Percentiles rank a stretch among this genome's conserved stretches.
phyloP scores from a whole-genome alignment of 2,797 vertebrate species.

The Odontamblyopus lacepedii region DNA sequence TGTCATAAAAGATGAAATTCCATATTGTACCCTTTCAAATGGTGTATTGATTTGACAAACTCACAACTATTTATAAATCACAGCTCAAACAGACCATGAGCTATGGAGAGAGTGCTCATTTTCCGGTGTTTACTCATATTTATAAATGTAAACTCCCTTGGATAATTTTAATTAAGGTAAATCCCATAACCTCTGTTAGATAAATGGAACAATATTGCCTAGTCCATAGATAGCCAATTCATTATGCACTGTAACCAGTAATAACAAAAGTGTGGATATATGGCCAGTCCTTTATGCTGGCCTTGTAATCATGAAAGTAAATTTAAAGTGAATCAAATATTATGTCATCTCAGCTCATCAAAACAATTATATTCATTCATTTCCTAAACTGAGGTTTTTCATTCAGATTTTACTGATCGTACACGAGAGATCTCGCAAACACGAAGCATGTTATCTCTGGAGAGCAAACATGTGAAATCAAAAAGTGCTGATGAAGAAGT shows the following conservation, averaged over 20 bases:
- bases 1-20: too few relatives aligned
- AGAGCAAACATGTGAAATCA: constrained; percentile 16
- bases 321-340: not conserved
- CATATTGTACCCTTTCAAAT: not conserved
- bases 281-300: too few relatives aligned
- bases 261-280: too few relatives aligned
- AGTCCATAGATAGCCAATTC: too few relatives aligned
- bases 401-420: not conserved
- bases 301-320: not conserved
- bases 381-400: not conserved
- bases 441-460: constrained; percentile 1
- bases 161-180: not conserved
- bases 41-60: not conserved
- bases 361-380: not conserved
- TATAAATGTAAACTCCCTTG: not conserved
- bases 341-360: not conserved
- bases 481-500: constrained; percentile 2
- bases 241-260: not conserved
- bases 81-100: too few relatives aligned
- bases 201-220: too few relatives aligned
- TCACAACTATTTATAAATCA: not conserved
- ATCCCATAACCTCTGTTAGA: too few relatives aligned
- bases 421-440: constrained; percentile 2
- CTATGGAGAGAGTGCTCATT: too few relatives aligned
- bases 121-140: not conserved